phyloP scores from a whole-genome alignment of 2,888 invertebrate species.

The Ormyrus thymus region DNA sequence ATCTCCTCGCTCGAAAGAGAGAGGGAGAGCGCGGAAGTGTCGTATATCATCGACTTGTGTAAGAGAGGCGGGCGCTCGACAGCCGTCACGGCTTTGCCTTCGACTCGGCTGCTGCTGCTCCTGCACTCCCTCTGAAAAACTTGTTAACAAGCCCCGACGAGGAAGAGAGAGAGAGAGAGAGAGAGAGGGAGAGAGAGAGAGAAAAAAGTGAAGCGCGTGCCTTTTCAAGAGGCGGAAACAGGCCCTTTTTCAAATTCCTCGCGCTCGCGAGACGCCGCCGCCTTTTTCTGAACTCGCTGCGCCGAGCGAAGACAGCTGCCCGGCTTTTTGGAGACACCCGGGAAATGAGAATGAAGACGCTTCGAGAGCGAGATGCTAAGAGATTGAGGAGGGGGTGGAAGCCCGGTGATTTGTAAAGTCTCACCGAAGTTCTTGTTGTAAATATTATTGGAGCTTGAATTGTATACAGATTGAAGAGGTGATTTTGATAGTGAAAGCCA shows the following conservation, averaged over 20 bases:
- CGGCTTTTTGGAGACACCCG: background rate
- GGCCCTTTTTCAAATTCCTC: conserved; percentile 32
- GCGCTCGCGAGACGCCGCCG: background rate
- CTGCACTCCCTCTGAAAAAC: conserved; percentile 41
- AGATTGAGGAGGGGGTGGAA: background rate
- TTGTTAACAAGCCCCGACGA: conserved; percentile 51
- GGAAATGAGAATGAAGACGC: conserved; percentile 1
- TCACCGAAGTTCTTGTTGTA: too few species aligned
- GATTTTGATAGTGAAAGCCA: background rate
- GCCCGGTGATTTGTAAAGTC: background rate
- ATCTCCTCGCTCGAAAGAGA: background rate
- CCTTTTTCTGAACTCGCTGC: conserved; percentile 5
- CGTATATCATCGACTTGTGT: conserved; percentile 54
- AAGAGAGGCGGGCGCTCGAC: conserved; percentile 38
- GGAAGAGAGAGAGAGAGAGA: background rate
- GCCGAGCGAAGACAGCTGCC: conserved; percentile 7
- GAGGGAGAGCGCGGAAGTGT: conserved; percentile 36
- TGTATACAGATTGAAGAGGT: background rate
- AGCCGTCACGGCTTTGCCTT: conserved; percentile 41
- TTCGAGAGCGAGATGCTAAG: background rate
- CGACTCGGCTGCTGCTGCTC: too few species aligned
- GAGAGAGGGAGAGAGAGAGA: background rate
- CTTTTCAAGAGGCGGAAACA: conserved; percentile 17
- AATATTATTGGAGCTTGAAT: too few species aligned
- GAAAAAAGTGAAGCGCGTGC: background rate